Base-by-base conservation (phyloP, 1,140 invertebrate species). In the Frieseomelitta varia region DNA sequence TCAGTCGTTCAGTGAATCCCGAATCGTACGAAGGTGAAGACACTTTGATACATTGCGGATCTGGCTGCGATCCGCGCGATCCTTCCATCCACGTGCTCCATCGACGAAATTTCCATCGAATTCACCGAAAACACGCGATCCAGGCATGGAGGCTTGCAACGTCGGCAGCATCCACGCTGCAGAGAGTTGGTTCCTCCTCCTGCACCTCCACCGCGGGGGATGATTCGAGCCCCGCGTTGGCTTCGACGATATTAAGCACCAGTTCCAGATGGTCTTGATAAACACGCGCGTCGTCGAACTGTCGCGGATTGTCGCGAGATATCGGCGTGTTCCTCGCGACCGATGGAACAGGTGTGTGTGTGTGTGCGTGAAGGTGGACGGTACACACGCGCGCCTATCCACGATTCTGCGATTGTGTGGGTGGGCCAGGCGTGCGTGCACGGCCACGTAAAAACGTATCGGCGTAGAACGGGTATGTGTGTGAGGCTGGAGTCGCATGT, bases 291-390 rank as follows among this genome's bases (percentile, higher is more conserved):
- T 78, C 65, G 81, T 69, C 74, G 34, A 83, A 78, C 74, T 71
- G 81, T 79, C 81, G 75, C 75, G 68, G 34, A n/a, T 73, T 21
- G 72, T 47, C n/a, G 34, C 55, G 12, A 34, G 80, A 67, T 75
- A 79, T 79, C 77, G 68, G 71, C 19, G 68, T 55, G 76, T 63
- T n/a, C 56, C 55, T 39, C 83, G 34, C 53, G 63, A 34, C 17
- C 27, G 21, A 30, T 21, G n/a, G 51, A 61, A 88, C 87, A 88
- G 87, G 87, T 88, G 87, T 88, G 83, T 85, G 73, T 47, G 39
- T 8, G 39, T 6, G 39, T 39, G 39, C 39, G 39, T 39, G 34
- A 3, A 4, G 0, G 34, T 81, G 77, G 55, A 77, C 19, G 72
- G 63, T 63, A 77, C 56, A 63, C 84, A 53, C 71, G 75, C 61